Evolutionary conservation across 2,113 vertebrate genomes (phyloP).

Genomic region (Tupaia tana): DNA sequence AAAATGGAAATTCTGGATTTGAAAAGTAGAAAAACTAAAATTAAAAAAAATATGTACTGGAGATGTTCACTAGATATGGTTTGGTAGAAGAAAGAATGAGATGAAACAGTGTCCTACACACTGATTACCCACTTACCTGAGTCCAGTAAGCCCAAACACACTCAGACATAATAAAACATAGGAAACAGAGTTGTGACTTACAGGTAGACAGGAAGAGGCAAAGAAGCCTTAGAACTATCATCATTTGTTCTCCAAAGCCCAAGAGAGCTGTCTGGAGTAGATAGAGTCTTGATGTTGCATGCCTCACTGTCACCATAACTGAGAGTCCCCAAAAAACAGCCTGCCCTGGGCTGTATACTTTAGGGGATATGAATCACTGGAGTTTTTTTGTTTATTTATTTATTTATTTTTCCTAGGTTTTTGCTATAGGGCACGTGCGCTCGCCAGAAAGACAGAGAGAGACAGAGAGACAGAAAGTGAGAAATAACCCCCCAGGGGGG

Average conservation of each 20-base stretch:
- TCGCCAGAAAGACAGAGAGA: too few relatives aligned
- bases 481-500: too few relatives aligned
- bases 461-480: too few relatives aligned
- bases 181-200: not conserved
- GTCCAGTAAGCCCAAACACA: not conserved
- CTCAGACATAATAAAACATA: not conserved
- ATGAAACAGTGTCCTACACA: not conserved
- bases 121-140: not conserved
- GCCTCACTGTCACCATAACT: not conserved
- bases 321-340: not conserved
- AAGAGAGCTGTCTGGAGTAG: not conserved
- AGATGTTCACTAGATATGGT: not conserved
- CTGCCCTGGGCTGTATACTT: fast-evolving
- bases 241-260: not conserved
- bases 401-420: too few relatives aligned
- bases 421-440: too few relatives aligned
- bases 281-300: not conserved
- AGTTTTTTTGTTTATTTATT: too few relatives aligned
- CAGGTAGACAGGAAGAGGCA: not conserved
- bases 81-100: not conserved
- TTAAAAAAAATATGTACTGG: not conserved
- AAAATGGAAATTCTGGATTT: not conserved
- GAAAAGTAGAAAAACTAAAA: not conserved
- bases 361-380: not conserved
- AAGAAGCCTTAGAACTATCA: not conserved